These are phyloP conservation scores for Styela plicata DNA, from an alignment of 23 tunicate species.

Conservation along the genomic window DNA sequence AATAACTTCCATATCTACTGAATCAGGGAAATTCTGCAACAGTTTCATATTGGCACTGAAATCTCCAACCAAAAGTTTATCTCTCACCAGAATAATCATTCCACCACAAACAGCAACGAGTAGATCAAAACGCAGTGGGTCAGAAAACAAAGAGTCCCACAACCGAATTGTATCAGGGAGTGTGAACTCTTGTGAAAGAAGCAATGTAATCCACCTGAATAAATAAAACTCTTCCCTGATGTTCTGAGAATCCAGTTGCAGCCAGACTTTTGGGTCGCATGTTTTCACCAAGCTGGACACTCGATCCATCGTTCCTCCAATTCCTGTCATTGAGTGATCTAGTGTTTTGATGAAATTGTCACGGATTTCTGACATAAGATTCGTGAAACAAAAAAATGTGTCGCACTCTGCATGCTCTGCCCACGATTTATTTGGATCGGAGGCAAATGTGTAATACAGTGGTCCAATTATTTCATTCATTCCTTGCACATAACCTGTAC, in stretches of 20 bases:
- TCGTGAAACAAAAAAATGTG: conserved; percentile 95
- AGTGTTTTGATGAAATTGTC: conserved; percentile 92
- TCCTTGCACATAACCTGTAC: conserved; percentile 97
- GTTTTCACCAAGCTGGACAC: conserved; percentile 27
- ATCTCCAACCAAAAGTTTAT: conserved; percentile 47
- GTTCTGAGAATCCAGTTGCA: conserved; percentile 39
- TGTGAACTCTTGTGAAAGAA: conserved; percentile 93
- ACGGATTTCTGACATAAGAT: conserved; percentile 90
- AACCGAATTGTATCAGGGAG: conserved; percentile 88
- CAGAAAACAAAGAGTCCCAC: conserved; percentile 94
- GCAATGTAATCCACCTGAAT: conserved; percentile 90
- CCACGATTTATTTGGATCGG: conserved; percentile 87
- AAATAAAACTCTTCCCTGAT: conserved; percentile 75
- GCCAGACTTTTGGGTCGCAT: conserved; percentile 28
- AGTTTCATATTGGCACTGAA: conserved; percentile 79
- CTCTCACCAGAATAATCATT: conserved; percentile 77
- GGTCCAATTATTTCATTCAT: conserved; percentile 99
- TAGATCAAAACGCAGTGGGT: conserved; percentile 59
- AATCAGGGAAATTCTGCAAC: conserved; percentile 69
- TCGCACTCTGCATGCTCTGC: conserved; percentile 94
- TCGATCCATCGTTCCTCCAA: conserved; percentile 62
- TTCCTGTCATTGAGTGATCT: conserved; percentile 71
- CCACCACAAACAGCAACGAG: conserved; percentile 67
- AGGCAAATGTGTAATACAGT: conserved; percentile 75
- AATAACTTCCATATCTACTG: conserved; percentile 24